A percentile compares a stretch with the other conserved stretches of the same genome.
Evolutionary conservation across 2,797 vertebrate genomes (phyloP).

Genomic region (Enteromius argenteus): DNA sequence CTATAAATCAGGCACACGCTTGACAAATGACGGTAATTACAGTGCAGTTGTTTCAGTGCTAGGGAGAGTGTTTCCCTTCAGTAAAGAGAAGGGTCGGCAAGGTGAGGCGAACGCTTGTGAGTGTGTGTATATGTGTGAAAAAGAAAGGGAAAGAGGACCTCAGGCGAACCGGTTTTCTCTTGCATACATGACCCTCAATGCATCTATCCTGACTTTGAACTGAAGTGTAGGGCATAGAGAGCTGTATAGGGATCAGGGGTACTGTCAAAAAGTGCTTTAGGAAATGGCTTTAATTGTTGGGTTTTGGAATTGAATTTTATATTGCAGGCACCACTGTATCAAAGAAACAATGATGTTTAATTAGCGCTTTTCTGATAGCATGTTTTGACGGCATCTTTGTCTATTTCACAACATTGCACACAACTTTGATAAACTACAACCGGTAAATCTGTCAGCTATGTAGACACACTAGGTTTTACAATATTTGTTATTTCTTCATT

Average conservation of each 20-base stretch:
- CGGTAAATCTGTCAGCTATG: background rate
- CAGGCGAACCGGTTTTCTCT: slow-evolving; percentile 15
- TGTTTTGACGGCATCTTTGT: background rate
- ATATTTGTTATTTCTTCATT: background rate
- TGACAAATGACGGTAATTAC: slow-evolving; percentile 96
- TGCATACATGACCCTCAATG: background rate
- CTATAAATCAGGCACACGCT: slow-evolving; percentile 89
- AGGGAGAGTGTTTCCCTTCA: slow-evolving; percentile 54
- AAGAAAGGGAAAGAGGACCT: slow-evolving; percentile 1
- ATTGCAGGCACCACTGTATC: background rate
- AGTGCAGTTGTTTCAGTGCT: slow-evolving; percentile 73
- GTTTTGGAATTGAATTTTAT: background rate
- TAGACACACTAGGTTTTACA: background rate
- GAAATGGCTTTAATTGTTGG: background rate
- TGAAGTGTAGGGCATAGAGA: background rate
- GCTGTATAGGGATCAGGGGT: background rate
- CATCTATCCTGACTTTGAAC: slow-evolving; percentile 36
- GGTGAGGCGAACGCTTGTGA: slow-evolving; percentile 24
- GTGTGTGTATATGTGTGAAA: background rate
- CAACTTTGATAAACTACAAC: background rate
- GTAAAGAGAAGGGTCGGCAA: slow-evolving; percentile 41
- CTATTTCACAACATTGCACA: background rate
- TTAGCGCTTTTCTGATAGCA: background rate
- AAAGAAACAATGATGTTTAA: background rate
- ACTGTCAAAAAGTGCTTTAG: background rate